These are phyloP conservation scores for Oncopodura yosiiana DNA, from an alignment of 1,140 invertebrate genomes.

Conservation along the genomic window DNA sequence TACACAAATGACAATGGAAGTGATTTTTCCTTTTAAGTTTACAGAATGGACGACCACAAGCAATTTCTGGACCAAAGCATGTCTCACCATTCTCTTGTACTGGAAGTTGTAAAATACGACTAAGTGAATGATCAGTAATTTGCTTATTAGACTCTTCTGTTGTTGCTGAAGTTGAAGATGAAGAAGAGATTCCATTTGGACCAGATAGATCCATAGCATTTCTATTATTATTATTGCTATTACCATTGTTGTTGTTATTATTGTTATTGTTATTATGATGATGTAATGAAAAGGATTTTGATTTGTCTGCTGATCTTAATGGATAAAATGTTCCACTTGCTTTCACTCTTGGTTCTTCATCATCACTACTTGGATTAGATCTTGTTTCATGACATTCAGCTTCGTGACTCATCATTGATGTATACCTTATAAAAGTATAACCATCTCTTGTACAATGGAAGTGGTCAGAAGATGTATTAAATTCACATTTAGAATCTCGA, in stretches of 20 bases:
- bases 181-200: conserved; percentile 22
- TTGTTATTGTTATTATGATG: neutral
- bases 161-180: conserved; percentile 15
- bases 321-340: conserved; percentile 87
- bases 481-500: conserved; percentile 39
- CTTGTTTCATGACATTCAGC: conserved; percentile 39
- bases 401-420: conserved; percentile 63
- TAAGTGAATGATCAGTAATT: conserved; percentile 34
- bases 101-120: conserved; percentile 33
- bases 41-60: conserved; percentile 71
- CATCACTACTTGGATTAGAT: conserved; percentile 15
- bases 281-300: neutral
- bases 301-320: conserved; percentile 40
- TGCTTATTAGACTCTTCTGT: no score
- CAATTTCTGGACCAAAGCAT: conserved; percentile 48
- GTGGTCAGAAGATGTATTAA: conserved; percentile 42
- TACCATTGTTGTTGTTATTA: neutral
- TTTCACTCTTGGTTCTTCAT: conserved; percentile 61
- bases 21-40: conserved; percentile 75
- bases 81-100: conserved; percentile 29
- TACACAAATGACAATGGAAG: conserved; percentile 77
- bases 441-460: conserved; percentile 65
- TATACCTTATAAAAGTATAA: conserved; percentile 63
- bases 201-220: conserved; percentile 32
- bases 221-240: neutral